Percentiles rank a stretch among this genome's conserved stretches.
These are phyloP conservation scores for Oxyruncus cristatus DNA, from an alignment of 2,113 vertebrate species.

Conservation along the genomic window DNA sequence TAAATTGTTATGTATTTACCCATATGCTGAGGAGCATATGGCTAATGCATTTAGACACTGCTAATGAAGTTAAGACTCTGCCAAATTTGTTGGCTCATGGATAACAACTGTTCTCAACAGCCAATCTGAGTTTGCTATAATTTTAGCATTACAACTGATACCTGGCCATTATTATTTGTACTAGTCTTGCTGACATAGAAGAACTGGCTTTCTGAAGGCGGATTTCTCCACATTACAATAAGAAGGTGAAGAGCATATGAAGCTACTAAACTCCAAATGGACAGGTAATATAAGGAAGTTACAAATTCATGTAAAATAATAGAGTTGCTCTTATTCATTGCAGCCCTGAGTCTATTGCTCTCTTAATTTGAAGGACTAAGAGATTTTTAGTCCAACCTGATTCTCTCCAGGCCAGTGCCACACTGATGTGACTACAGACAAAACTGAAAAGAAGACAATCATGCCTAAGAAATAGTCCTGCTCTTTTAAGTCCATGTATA, in stretches of 20 bases:
- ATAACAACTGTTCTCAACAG: slow-evolving; percentile 54
- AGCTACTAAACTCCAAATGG: background rate
- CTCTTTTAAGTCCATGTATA: background rate
- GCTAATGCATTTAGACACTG: slow-evolving; percentile 68
- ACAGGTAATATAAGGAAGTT: background rate
- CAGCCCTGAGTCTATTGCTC: background rate
- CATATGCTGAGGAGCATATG: slow-evolving; percentile 71
- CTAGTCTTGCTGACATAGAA: background rate
- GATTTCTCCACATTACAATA: background rate
- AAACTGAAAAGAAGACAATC: background rate
- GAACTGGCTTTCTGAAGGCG: background rate
- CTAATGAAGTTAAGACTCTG: slow-evolving; percentile 70
- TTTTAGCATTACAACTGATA: slow-evolving; percentile 39
- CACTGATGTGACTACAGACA: background rate
- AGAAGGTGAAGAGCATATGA: background rate
- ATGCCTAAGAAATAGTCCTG: background rate
- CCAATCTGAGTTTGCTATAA: background rate
- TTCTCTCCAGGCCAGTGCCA: background rate
- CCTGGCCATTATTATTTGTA: background rate
- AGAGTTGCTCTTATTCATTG: background rate
- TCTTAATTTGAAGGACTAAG: background rate
- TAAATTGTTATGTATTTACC: slow-evolving; percentile 71
- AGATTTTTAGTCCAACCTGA: background rate
- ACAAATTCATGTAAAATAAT: background rate
- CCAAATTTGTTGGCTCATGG: slow-evolving; percentile 58